phyloP scores from a whole-genome alignment of 2,113 vertebrate species.

The Macquaria ambigua region DNA sequence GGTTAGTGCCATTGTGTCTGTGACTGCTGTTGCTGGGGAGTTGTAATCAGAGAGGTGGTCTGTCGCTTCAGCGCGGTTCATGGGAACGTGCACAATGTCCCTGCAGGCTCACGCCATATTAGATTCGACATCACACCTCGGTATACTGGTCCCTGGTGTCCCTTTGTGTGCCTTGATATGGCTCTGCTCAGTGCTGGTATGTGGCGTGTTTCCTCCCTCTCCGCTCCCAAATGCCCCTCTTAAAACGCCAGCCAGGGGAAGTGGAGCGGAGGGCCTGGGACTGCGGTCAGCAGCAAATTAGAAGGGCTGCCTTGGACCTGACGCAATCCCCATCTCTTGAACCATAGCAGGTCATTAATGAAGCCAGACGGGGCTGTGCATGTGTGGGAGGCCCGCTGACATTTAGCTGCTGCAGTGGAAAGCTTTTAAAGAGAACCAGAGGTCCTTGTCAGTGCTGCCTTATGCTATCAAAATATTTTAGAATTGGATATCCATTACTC shows the following conservation, averaged over 20 bases:
- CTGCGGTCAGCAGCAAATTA: constrained; percentile 77
- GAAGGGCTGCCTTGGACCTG: constrained; percentile 75
- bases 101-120: constrained; percentile 32
- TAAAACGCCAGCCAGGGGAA: constrained; percentile 67
- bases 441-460: constrained; percentile 58
- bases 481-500: constrained; percentile 73
- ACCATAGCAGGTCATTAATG: constrained; percentile 79
- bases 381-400: constrained; percentile 70
- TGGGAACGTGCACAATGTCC: constrained; percentile 38
- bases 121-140: constrained; percentile 67
- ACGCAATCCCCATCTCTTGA: constrained; percentile 70
- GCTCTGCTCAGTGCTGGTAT: constrained; percentile 61
- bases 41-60: constrained; percentile 18
- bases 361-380: constrained; percentile 68
- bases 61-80: constrained; percentile 26
- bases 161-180: constrained; percentile 43
- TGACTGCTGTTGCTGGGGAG: not conserved
- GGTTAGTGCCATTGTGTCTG: constrained; percentile 4
- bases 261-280: constrained; percentile 66
- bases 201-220: constrained; percentile 61
- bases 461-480: constrained; percentile 79
- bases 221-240: constrained; percentile 73
- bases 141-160: constrained; percentile 35
- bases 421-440: constrained; percentile 74
- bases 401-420: constrained; percentile 62